Base-by-base conservation (phyloP, 1,140 invertebrate species). In the Bilobella aurantiaca region DNA sequence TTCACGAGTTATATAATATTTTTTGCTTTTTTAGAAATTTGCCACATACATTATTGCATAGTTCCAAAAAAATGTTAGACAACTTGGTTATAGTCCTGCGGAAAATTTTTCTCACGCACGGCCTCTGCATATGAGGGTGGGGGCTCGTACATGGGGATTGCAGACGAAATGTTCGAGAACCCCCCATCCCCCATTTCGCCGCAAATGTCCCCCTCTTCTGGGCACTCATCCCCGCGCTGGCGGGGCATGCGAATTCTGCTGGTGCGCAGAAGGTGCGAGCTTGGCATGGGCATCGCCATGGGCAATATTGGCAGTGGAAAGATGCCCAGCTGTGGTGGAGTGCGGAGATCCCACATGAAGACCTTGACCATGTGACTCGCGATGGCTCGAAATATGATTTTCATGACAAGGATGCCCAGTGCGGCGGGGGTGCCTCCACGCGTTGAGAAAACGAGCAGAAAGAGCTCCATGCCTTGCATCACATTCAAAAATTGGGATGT, bases 281-380 rank as follows among this genome's bases (percentile, higher is more conserved):
- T 8, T 34, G 32, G 29, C 3, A 34, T 8, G 8, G 14, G 5
- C 58, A 59, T 14, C 27, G n/a, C 53, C n/a, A n/a, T n/a, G n/a
- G n/a, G n/a, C n/a, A n/a, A n/a, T n/a, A n/a, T 8, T 14, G 28
- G 16, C 16, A 18, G 5, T 28, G 58, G 16, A 28, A 59, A 14
- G 14, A 59, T 8, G 31, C 18, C 8, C n/a, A 18, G 25, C 29
- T 23, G n/a, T 3, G 8, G 34, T 16, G 8, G 8, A 21, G 31
- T 23, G 23, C n/a, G 59, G 18, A 62, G 46, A 28, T 62, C 59
- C 59, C 59, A 62, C 31, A 62, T 62, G 27, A 62, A 62, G 3
- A 62, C 28, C 46, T 62, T 62, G 5, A 62, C 59, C 29, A 62
- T 27, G 23, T 62, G 59, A 28, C 46, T 62, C 27, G 59, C 59